Evolutionary conservation across 2,888 invertebrate genomes (phyloP), one percentile per base, ranked within the genome.

Genomic region (Diploptera punctata): DNA sequence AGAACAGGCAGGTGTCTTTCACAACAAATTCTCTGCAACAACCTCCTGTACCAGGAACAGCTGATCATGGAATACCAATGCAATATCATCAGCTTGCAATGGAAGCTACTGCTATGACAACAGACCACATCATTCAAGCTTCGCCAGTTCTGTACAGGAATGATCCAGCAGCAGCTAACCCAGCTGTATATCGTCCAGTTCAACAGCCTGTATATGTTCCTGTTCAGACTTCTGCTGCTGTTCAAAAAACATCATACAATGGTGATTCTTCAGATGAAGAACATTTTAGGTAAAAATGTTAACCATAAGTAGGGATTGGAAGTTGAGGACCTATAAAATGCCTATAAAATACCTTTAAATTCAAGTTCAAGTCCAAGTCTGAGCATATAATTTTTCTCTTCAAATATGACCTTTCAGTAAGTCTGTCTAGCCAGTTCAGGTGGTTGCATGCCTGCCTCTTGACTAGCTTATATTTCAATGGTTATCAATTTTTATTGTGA

Each of bases 1-100:
- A 93, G 74, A 93, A 93, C 38, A 88, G 87, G 76, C 84, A 79
- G 31, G 72, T 47, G 1, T 68, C 67, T 3, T 68, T 75, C 29
- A 68, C 60, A 38, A 31, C 54, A 18, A 47, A 47, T n/a, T n/a
- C 49, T 44, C 21, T 33, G 18, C 44, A 43, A 5, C 62, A 70
- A 21, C 65, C 61, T 18, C 68, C 62, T n/a, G 31, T 70, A 33
- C 54, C 71, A 10, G 60, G 65, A 10, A 70, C 62, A 4, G 18
- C 71, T 10, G 49, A 60, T n/a, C 47, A 33, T 21, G 52, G 38
- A 16, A 5, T 68, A 10, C 68, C 38, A 13, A 47, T 60, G 10
- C 60, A 52, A 7, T 52, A 47, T 43, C 61, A 31, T 18, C 54
- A 33, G 10, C 31, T 18, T 9, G 21, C 19, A 19, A 29, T 26